Conservation (phyloP, 2,888 invertebrate species). For the Thyatira batis region DNA sequence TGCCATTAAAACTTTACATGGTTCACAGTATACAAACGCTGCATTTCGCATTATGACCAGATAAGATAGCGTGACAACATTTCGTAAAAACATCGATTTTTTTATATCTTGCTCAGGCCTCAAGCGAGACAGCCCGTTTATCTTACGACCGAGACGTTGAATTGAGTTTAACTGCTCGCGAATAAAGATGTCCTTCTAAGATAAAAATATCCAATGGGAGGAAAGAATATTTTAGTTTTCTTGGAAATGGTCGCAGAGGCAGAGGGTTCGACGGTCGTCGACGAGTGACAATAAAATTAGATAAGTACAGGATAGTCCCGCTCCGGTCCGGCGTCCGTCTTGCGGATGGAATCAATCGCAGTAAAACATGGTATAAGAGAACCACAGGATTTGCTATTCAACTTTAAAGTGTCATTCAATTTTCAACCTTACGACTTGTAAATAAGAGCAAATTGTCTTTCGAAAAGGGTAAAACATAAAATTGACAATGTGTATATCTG, state of each 20-base stretch:
- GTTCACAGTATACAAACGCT: conserved; percentile 6
- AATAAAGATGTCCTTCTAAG: conserved; percentile 74
- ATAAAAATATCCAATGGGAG: conserved; percentile 66
- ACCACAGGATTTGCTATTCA: conserved; percentile 31
- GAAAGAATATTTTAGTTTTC: conserved; percentile 68
- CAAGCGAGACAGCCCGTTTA: conserved; percentile 49
- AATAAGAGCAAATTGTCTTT: conserved; percentile 18
- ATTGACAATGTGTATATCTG: conserved; percentile 60
- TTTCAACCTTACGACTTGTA: conserved; percentile 36
- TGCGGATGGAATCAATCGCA: conserved; percentile 78
- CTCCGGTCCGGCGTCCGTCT: conserved; percentile 64
- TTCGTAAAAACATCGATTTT: conserved; percentile 42
- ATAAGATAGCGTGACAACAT: conserved; percentile 31
- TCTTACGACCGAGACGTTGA: conserved; percentile 62
- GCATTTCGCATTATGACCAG: conserved; percentile 8
- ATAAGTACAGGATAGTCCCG: conserved; percentile 77
- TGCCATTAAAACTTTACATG: neutral
- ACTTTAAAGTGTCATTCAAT: conserved; percentile 24
- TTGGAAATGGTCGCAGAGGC: conserved; percentile 51
- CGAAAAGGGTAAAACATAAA: conserved; percentile 19
- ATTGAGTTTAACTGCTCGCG: conserved; percentile 73
- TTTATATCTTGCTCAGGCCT: conserved; percentile 44
- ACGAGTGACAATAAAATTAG: conserved; percentile 81
- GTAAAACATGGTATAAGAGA: conserved; percentile 68
- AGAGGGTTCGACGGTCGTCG: conserved; percentile 63